Evolutionary conservation across 2,113 vertebrate species (phyloP), one percentile per base, ranked within the genome.

Genomic region (Leucopsar rothschildi): DNA sequence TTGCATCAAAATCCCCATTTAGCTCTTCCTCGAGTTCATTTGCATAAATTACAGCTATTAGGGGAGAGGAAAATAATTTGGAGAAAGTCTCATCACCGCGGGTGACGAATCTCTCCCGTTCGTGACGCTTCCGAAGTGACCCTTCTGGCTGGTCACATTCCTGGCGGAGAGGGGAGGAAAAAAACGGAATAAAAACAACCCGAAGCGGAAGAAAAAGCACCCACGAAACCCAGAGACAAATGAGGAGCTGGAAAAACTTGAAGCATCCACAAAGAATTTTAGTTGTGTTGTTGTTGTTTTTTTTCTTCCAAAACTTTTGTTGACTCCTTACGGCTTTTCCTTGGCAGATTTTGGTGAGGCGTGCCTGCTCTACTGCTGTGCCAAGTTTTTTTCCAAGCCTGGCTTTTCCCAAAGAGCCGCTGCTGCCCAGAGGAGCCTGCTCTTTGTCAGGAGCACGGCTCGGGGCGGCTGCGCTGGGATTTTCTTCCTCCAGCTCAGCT

Each of bases 231-330:
- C 88, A 49, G 37, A 82, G 77, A 16, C 61, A 82, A 82, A 97
- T 3, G 91, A 92, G 68, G n/a, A 82, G 47, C 70, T 91, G 89
- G 95, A 93, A 95, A 96, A 94, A 57, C 50, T 57, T 85, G 73
- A 82, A 82, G 55, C 73, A 92, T 56, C 52, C 39, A 0, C 63
- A 50, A 92, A 39, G 87, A 91, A 95, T 87, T 86, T 95, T 35
- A 25, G 14, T 15, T 17, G 25, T 11, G 27, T 2, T 22, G 22
- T 6, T 0, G 37, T 8, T 42, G 7, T 18, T 19, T 21, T 4
- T 27, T 7, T 29, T 52, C 40, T 11, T 7, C 61, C 27, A 28
- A 87, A 81, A 61, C 35, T 55, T 71, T 64, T 37, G 12, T 64
- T 31, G 39, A 64, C 39, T 66, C 66, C 18, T 2, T 7, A 5